These are phyloP conservation scores for Eublepharis macularius DNA, from an alignment of 2,113 vertebrate genomes.

Conservation along the genomic window DNA sequence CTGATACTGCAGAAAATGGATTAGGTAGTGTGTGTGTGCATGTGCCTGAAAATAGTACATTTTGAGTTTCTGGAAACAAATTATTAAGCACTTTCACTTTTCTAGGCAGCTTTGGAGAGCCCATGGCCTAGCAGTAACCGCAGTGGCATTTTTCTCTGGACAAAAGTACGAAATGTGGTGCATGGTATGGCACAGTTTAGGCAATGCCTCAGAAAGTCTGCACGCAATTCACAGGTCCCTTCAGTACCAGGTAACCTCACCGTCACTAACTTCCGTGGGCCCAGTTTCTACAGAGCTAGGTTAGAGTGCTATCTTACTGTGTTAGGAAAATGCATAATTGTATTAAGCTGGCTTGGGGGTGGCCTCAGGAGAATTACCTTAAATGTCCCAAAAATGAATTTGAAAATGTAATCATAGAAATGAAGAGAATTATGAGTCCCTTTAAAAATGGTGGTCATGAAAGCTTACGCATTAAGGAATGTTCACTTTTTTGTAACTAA, in stretches of 20 bases:
- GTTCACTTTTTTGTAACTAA: conserved; percentile 59
- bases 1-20: not conserved
- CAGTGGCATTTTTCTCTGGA: conserved; percentile 96
- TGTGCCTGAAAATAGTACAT: not conserved
- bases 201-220: conserved; percentile 74
- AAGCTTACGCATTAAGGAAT: not conserved
- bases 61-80: not conserved
- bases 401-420: conserved; percentile 4
- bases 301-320: not conserved
- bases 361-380: not conserved
- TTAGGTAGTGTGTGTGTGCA: not conserved
- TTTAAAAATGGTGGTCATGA: conserved; percentile 15
- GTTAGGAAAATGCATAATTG: not conserved
- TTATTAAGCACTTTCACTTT: not conserved
- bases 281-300: conserved; percentile 42
- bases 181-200: conserved; percentile 90
- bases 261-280: conserved; percentile 9
- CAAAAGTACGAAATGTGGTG: conserved; percentile 91
- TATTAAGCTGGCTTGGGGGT: not conserved
- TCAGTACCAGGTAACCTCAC: conserved; percentile 78
- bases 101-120: conserved; percentile 92
- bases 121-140: conserved; percentile 93
- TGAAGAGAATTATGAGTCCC: conserved; percentile 1
- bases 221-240: conserved; percentile 60
- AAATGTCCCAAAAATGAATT: not conserved